phyloP scores from a whole-genome alignment of 2,113 vertebrate species.

The Tricholaema leucomelas region DNA sequence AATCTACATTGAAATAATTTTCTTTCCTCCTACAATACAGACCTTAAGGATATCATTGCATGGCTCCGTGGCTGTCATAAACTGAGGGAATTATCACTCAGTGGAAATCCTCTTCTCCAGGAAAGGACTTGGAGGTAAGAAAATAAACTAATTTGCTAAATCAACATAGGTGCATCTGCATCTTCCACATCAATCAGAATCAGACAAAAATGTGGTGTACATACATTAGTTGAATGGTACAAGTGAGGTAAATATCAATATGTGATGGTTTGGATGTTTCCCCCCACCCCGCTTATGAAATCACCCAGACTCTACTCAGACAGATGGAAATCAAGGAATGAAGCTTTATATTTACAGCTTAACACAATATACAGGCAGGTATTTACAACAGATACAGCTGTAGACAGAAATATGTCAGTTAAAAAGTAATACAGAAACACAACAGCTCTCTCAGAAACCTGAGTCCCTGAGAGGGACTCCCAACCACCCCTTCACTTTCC shows the following conservation, averaged over 20 bases:
- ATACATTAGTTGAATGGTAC: not conserved
- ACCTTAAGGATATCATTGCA: slow-evolving; percentile 73
- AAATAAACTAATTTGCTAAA: not conserved
- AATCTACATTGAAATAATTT: not conserved
- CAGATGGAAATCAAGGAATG: no score
- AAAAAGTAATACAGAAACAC: no score
- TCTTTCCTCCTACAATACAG: slow-evolving; percentile 66
- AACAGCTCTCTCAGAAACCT: no score
- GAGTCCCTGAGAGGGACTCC: no score
- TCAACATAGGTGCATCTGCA: not conserved
- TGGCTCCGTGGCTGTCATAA: slow-evolving; percentile 78
- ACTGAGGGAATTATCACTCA: slow-evolving; percentile 79
- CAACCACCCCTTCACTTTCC: no score
- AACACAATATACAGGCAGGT: no score
- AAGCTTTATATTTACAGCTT: no score
- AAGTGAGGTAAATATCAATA: not conserved
- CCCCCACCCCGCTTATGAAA: no score
- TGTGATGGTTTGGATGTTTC: no score
- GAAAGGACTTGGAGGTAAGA: slow-evolving; percentile 88
- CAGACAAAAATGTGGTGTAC: not conserved
- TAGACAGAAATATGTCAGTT: no score
- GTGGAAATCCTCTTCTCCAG: slow-evolving; percentile 87
- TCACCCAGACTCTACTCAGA: no score
- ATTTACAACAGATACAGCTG: no score
- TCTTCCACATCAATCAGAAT: not conserved